These are phyloP conservation scores for Spilosoma lubricipeda DNA, from an alignment of 2,888 invertebrate species.

Conservation along the genomic window DNA sequence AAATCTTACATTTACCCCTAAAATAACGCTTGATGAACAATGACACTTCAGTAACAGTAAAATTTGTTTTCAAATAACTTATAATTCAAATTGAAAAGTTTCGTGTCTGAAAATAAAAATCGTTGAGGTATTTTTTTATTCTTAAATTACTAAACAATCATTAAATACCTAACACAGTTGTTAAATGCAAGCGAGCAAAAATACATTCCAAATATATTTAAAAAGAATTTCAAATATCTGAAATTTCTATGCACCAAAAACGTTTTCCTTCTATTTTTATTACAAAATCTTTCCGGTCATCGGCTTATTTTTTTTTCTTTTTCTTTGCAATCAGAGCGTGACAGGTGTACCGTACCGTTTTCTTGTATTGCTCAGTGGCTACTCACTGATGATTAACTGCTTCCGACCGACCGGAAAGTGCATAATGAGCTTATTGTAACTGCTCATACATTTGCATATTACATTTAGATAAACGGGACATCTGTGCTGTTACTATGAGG, in stretches of 20 bases:
- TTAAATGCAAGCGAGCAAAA: not conserved
- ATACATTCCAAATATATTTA: not conserved
- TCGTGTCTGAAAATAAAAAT: not conserved
- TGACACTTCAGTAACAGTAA: no score
- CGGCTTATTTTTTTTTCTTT: slow-evolving; percentile 61
- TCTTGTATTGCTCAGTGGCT: slow-evolving; percentile 64
- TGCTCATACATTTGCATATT: slow-evolving; percentile 47
- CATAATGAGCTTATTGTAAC: slow-evolving; percentile 73
- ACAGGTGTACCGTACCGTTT: slow-evolving; percentile 74
- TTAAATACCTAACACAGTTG: no score
- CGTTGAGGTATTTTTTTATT: not conserved
- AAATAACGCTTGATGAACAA: not conserved
- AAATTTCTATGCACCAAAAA: slow-evolving; percentile 10
- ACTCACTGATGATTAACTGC: slow-evolving; percentile 59
- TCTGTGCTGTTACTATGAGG: slow-evolving; percentile 35
- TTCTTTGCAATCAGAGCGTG: slow-evolving; percentile 71
- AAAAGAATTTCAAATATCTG: not conserved
- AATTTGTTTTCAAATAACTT: not conserved
- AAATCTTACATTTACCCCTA: not conserved
- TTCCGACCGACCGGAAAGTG: slow-evolving; percentile 69
- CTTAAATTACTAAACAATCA: not conserved
- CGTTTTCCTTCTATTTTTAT: slow-evolving; percentile 37
- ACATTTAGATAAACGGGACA: slow-evolving; percentile 6
- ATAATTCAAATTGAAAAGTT: not conserved
- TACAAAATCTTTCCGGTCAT: slow-evolving; percentile 55